phyloP scores from a whole-genome alignment of 2,113 vertebrate species.

The Calidris pugnax region DNA sequence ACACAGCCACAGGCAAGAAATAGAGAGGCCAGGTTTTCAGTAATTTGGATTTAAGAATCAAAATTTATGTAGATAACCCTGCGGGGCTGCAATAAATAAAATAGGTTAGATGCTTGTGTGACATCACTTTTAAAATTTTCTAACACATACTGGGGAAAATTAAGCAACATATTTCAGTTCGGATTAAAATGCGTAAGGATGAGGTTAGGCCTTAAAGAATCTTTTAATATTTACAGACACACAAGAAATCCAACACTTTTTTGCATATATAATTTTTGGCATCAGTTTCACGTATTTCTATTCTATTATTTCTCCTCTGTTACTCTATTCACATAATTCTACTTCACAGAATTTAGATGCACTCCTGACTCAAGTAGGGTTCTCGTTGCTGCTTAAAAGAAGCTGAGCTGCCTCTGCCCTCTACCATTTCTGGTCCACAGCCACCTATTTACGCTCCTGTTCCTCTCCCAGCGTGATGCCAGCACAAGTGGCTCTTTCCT shows the following conservation, averaged over 20 bases:
- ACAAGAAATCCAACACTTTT: neutral
- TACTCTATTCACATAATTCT: too few species aligned
- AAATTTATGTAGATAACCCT: neutral
- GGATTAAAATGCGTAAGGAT: neutral
- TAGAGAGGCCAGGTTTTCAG: neutral
- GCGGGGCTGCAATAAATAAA: neutral
- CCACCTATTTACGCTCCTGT: neutral
- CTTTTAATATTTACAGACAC: neutral
- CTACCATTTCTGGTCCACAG: neutral
- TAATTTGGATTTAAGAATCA: neutral
- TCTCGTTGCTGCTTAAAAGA: neutral
- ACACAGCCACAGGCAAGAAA: neutral
- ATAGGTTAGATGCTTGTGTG: neutral
- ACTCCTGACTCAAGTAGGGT: neutral
- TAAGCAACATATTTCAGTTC: neutral
- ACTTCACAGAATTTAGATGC: neutral
- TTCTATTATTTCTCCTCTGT: too few species aligned
- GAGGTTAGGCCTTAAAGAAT: neutral
- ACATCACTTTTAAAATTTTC: neutral
- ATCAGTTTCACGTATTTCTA: too few species aligned
- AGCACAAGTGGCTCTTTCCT: neutral
- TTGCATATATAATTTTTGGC: too few species aligned
- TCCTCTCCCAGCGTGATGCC: neutral
- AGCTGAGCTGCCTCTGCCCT: neutral
- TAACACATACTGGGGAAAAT: neutral